phyloP scores from a whole-genome alignment of 1,140 invertebrate genomes.

The Dermatophagoides farinae region DNA sequence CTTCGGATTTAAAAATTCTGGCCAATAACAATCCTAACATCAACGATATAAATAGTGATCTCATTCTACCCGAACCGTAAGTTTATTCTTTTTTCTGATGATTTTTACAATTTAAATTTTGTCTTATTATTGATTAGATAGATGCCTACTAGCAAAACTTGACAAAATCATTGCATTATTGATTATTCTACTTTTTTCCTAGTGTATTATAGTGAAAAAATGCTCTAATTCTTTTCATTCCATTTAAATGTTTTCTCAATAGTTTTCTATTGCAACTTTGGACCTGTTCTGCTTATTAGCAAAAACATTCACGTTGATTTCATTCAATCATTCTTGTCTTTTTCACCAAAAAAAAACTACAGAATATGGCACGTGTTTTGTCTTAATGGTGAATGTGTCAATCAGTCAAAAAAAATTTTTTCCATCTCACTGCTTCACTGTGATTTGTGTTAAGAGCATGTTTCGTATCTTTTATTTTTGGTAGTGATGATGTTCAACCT shows the following conservation, averaged over 20 bases:
- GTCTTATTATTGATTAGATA: not conserved
- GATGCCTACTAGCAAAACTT: not conserved
- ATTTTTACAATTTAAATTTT: not conserved
- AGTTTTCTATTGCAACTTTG: not conserved
- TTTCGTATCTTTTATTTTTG: not conserved
- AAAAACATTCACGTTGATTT: no score
- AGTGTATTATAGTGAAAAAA: no score
- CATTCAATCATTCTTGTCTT: not conserved
- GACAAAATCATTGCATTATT: no score
- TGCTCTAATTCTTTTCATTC: no score
- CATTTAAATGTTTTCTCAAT: not conserved
- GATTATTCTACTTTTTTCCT: no score
- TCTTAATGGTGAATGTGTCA: no score
- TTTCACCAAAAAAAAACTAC: not conserved
- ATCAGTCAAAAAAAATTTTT: not conserved
- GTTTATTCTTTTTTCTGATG: not conserved
- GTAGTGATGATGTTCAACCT: not conserved
- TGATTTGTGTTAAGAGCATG: not conserved
- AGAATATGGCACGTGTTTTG: not conserved
- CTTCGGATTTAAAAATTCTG: no score
- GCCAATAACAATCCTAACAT: not conserved
- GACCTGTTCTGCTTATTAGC: not conserved
- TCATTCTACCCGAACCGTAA: slow-evolving; percentile 12
- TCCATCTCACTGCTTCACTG: not conserved
- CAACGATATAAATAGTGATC: slow-evolving; percentile 12